Conservation (phyloP, 2,113 vertebrate species). For the Corvus hawaiiensis region DNA sequence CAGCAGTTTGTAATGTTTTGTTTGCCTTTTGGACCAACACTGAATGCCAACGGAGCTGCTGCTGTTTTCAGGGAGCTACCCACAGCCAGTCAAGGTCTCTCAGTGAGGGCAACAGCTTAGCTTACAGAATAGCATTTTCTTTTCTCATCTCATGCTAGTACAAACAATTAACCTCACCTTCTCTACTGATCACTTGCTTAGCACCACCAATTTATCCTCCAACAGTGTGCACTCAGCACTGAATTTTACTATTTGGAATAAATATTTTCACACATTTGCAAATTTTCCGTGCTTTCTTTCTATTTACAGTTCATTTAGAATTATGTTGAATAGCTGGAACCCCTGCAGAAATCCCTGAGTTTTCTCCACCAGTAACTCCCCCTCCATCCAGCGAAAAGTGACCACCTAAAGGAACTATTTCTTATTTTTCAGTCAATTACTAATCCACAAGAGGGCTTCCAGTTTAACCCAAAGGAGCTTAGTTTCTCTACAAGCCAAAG, state of each 20-base stretch:
- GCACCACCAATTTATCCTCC: neutral
- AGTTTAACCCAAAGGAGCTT: neutral
- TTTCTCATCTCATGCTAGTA: neutral
- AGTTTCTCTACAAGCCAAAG: neutral
- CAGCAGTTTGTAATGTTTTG: neutral
- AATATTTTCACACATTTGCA: neutral
- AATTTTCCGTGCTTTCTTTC: neutral
- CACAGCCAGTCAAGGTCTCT: neutral
- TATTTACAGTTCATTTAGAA: neutral
- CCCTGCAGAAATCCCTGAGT: neutral
- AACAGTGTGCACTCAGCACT: neutral
- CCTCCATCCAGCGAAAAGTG: neutral
- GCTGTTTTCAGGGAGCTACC: neutral
- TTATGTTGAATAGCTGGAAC: neutral
- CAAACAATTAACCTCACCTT: neutral
- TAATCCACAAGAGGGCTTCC: neutral
- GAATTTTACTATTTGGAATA: neutral
- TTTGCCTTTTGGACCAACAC: neutral
- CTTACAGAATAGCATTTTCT: neutral
- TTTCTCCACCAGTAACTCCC: neutral
- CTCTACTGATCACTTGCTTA: neutral
- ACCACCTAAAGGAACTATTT: neutral
- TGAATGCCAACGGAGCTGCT: neutral
- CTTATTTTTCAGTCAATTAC: neutral
- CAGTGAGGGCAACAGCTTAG: neutral